Evolutionary conservation across 2,113 vertebrate genomes (phyloP), one percentile per base, ranked within the genome.

Genomic region (Thunnus thynnus): DNA sequence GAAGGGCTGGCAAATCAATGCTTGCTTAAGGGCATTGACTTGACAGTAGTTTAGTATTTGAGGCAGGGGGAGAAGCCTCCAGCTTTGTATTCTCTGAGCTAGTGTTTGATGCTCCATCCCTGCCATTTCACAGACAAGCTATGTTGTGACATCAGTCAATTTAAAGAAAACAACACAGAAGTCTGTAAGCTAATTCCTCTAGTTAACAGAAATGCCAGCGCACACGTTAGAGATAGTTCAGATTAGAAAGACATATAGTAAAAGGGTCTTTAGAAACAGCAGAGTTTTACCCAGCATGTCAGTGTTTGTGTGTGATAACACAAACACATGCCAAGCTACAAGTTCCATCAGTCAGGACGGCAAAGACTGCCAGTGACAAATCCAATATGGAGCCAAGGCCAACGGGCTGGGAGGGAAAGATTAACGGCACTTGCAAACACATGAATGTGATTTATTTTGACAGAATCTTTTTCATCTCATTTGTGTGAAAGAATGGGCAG

Each of bases 351-450:
- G 16, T 80, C 81, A 74, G 20, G 48, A 64, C 22, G 8, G 69
- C 75, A 63, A 65, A 63, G 81, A 75, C 48, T 25, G 56, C 2
- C 6, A 0, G 25, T 61, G 76, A 83, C 72, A 74, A 85, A 89
- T 76, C 70, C 82, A 87, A 80, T 65, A 64, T 62, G 27, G 30
- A 67, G 41, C 63, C 70, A 36, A 86, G 74, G 83, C 74, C 80
- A 69, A 5, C 16, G 64, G 27, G 58, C 0, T 25, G 82, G 62
- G 36, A 46, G 8, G 13, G 44, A 44, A 27, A 76, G 73, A 84
- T 86, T 78, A 89, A 84, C 56, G 7, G 44, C 48, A 32, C 61
- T 22, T 16, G 30, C 55, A 58, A 68, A 48, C 72, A 41, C 54
- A 48, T 64, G 65, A 72, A 76, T 50, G 52, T 64, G 70, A 88